A percentile compares a stretch with the other conserved stretches of the same genome.
phyloP scores from a whole-genome alignment of 2,888 invertebrate species.

The Allacma fusca region DNA sequence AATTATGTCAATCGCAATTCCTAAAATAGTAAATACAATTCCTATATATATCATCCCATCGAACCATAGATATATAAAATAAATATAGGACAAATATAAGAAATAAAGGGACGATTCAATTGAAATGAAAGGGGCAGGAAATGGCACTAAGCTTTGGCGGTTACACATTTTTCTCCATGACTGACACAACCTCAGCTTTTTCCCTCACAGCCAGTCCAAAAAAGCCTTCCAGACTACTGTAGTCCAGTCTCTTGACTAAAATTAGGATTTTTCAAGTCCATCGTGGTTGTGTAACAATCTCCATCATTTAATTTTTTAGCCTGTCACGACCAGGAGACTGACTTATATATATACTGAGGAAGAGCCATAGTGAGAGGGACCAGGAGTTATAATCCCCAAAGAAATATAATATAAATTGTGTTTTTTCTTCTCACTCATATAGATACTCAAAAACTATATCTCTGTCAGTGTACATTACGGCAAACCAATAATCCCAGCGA shows the following conservation, averaged over 20 bases:
- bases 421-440: background rate
- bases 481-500: constrained; percentile 1
- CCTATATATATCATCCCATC: no score
- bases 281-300: no score
- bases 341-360: no score
- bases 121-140: background rate
- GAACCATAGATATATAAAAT: background rate
- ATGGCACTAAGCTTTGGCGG: background rate
- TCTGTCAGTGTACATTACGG: no score
- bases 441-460: no score
- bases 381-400: background rate
- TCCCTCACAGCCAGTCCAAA: background rate
- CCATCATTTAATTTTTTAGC: background rate
- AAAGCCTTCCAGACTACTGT: background rate
- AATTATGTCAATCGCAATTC: constrained; percentile 3
- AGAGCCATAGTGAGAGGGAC: no score
- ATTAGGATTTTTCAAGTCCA: no score
- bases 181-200: background rate
- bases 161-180: background rate
- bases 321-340: background rate
- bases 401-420: background rate
- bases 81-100: background rate
- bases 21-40: constrained; percentile 5
- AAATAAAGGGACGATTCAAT: background rate
- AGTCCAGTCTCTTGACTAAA: background rate